phyloP scores from a whole-genome alignment of 2,113 vertebrate species.

The Hemiscyllium ocellatum region DNA sequence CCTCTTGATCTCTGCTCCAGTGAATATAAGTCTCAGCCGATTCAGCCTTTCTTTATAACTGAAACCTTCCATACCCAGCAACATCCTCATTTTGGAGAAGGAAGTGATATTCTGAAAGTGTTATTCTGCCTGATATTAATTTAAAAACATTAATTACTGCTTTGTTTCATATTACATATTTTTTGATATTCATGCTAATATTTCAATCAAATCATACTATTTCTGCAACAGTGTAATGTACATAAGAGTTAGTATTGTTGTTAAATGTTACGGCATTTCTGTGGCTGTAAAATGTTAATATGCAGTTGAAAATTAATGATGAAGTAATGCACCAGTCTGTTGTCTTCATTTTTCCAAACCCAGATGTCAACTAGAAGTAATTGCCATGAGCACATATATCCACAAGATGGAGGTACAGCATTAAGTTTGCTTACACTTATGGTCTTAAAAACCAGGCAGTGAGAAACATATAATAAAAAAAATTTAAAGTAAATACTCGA shows the following conservation, averaged over 20 bases:
- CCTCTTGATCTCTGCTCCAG: too few species aligned
- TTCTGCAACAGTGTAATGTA: background rate
- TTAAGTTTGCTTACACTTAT: background rate
- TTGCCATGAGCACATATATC: background rate
- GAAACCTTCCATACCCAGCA: too few species aligned
- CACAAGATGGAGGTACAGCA: constrained; percentile 23
- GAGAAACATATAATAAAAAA: background rate
- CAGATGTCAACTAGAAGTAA: background rate
- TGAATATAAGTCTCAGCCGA: too few species aligned
- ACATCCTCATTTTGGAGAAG: background rate
- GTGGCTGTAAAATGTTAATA: background rate
- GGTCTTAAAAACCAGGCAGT: background rate
- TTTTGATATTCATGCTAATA: background rate
- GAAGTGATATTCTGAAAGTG: background rate
- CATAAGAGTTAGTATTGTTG: background rate
- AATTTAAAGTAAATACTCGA: background rate
- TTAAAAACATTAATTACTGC: background rate
- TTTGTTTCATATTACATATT: background rate
- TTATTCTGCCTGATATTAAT: background rate
- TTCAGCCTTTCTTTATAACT: too few species aligned
- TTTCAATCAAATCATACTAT: background rate
- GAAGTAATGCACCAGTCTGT: background rate
- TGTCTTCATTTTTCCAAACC: background rate
- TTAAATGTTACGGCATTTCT: constrained; percentile 5
- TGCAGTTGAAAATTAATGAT: background rate